Evolutionary conservation across 2,888 invertebrate species (phyloP).

Genomic region (Synergus gifuensis): DNA sequence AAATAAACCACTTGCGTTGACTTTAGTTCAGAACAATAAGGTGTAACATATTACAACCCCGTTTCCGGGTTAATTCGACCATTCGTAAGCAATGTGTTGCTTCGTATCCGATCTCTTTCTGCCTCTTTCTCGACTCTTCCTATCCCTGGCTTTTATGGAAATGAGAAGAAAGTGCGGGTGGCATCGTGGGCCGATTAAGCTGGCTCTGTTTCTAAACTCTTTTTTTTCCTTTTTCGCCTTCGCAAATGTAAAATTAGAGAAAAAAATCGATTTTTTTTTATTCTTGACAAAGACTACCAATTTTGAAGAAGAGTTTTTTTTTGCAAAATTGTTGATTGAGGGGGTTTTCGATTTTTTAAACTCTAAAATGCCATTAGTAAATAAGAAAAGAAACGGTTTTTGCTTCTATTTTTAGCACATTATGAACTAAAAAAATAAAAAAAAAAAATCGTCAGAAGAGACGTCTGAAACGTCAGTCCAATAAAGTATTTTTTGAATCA

Average conservation of each 20-base stretch:
- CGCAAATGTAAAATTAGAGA: background rate
- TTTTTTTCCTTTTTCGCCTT: background rate
- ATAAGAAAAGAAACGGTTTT: no score
- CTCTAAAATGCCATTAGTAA: no score
- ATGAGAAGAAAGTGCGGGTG: slow-evolving; percentile 32
- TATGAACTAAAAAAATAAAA: no score
- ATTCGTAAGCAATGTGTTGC: slow-evolving; percentile 68
- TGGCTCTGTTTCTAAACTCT: background rate
- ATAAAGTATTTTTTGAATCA: no score
- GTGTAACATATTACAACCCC: slow-evolving; percentile 49
- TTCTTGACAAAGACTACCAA: no score
- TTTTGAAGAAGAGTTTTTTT: no score
- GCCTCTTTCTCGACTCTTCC: slow-evolving; percentile 57
- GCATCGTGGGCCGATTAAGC: slow-evolving; percentile 5
- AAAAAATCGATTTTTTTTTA: background rate
- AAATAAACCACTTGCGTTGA: background rate
- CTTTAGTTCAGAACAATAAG: slow-evolving; percentile 5
- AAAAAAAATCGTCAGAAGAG: no score
- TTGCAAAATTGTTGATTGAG: no score
- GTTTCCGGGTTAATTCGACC: slow-evolving; percentile 63
- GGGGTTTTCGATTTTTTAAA: no score
- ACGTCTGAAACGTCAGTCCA: no score
- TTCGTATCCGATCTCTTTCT: slow-evolving; percentile 54
- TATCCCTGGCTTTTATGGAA: slow-evolving; percentile 31
- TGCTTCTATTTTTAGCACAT: no score